Evolutionary conservation across 2,888 invertebrate genomes (phyloP).

Genomic region (Plagodis pulveraria): DNA sequence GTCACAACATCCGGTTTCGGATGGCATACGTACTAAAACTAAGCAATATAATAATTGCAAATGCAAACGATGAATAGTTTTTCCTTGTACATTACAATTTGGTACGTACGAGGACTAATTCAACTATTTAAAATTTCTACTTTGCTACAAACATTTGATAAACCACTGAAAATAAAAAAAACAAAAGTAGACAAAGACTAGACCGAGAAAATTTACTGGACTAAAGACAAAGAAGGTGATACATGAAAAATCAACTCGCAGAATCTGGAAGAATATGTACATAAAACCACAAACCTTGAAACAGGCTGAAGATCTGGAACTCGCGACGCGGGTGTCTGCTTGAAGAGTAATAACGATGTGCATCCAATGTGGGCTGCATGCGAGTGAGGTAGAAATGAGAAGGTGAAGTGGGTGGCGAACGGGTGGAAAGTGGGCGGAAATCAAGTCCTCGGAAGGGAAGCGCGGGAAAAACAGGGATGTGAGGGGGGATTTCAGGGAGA

Average conservation of each 20-base stretch:
- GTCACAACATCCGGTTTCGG: no score
- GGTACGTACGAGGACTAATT: no score
- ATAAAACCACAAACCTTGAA: constrained; percentile 3
- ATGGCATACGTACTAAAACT: no score
- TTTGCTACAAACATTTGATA: no score
- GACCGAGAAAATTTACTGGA: not conserved
- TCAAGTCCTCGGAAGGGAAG: constrained; percentile 1
- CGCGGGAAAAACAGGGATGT: not conserved
- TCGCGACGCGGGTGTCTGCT: constrained; percentile 25
- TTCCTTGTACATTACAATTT: no score
- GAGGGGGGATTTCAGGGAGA: constrained; percentile 10
- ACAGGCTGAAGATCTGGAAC: not conserved
- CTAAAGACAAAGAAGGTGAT: constrained; percentile 3
- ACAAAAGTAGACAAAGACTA: not conserved
- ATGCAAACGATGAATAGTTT: no score
- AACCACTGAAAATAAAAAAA: no score
- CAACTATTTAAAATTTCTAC: no score
- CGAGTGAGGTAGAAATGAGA: constrained; percentile 3
- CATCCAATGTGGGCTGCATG: constrained; percentile 22
- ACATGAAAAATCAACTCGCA: not conserved
- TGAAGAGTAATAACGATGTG: constrained; percentile 29
- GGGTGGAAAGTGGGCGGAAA: constrained; percentile 1
- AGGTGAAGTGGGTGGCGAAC: constrained; percentile 14
- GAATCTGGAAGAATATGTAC: not conserved
- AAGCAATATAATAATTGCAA: no score